Percentiles rank a stretch among this genome's conserved stretches.
Evolutionary conservation across 2,888 invertebrate genomes (phyloP).

Genomic region (Conops quadrifasciatus): DNA sequence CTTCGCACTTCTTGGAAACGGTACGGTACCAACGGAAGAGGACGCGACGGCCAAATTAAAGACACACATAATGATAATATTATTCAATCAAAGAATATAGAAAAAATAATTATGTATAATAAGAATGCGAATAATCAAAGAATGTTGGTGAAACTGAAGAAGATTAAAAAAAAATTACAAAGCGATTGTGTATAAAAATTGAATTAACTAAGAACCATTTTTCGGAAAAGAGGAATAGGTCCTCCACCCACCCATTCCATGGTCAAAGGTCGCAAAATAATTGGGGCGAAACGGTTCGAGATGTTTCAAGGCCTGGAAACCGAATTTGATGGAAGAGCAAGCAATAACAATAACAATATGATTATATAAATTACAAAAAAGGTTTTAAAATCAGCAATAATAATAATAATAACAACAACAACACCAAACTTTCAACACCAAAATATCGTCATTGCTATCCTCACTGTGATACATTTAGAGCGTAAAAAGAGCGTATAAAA

Average conservation of each 20-base stretch:
- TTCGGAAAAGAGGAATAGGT: too few species aligned
- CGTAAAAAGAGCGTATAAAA: too few species aligned
- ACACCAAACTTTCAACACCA: not conserved
- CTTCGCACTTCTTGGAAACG: not conserved
- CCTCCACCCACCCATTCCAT: too few species aligned
- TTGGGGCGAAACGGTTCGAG: too few species aligned
- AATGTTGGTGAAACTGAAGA: not conserved
- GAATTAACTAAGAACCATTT: too few species aligned
- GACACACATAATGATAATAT: not conserved
- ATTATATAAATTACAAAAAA: too few species aligned
- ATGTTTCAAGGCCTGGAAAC: too few species aligned
- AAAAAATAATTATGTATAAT: not conserved
- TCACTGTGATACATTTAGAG: constrained; percentile 12
- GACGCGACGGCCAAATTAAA: not conserved
- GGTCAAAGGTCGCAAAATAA: too few species aligned
- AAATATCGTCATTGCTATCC: not conserved
- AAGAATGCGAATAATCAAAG: not conserved
- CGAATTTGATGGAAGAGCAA: too few species aligned
- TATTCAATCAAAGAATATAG: not conserved
- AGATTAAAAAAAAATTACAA: not conserved
- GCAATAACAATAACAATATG: too few species aligned
- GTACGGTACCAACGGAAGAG: not conserved
- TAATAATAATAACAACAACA: too few species aligned
- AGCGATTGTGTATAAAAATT: not conserved
- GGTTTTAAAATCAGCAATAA: too few species aligned